Percentiles rank a stretch among this genome's conserved stretches.
Conservation (phyloP, 2,113 vertebrate species). For the Phoenicopterus ruber region DNA sequence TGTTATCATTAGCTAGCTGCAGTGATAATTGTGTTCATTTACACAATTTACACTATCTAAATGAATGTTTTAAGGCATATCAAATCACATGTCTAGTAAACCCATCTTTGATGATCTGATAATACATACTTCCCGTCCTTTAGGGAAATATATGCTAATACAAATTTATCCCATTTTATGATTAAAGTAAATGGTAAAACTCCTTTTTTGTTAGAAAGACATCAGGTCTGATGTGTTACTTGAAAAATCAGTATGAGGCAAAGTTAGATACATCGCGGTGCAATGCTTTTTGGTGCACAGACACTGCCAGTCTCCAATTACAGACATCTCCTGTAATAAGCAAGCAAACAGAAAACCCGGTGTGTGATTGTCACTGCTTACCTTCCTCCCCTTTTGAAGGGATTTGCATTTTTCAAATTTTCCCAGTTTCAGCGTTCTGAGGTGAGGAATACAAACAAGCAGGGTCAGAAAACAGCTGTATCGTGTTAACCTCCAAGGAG, state of each 20-base stretch:
- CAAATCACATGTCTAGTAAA: background rate
- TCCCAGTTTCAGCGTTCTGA: background rate
- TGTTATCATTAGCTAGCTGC: background rate
- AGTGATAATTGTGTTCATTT: background rate
- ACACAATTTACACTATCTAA: background rate
- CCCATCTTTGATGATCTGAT: background rate
- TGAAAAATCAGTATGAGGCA: background rate
- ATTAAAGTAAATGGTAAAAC: background rate
- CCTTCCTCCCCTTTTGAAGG: background rate
- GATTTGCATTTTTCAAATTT: background rate
- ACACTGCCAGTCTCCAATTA: background rate
- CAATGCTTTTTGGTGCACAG: background rate
- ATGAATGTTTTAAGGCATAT: background rate
- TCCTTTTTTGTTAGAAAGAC: background rate
- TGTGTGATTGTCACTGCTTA: background rate
- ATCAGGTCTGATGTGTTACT: background rate
- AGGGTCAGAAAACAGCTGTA: background rate
- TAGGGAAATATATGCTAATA: background rate
- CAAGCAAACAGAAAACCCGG: background rate
- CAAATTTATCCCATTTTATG: background rate
- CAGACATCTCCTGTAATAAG: background rate
- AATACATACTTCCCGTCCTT: background rate
- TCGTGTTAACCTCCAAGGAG: background rate
- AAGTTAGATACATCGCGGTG: background rate
- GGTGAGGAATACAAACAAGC: background rate